Evolutionary conservation across 2,888 invertebrate genomes (phyloP).

Genomic region (Caenorhabditis sinica): DNA sequence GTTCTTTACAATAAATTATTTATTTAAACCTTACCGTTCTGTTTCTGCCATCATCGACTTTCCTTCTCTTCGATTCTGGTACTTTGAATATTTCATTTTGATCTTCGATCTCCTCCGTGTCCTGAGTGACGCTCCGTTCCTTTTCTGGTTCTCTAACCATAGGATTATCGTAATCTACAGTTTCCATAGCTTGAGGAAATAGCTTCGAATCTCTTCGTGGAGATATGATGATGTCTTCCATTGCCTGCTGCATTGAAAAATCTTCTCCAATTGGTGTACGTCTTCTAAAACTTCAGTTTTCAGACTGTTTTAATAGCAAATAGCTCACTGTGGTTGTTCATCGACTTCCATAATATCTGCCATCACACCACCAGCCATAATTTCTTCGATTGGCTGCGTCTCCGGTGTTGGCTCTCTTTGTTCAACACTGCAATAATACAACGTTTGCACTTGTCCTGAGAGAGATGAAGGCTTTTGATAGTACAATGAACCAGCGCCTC

Average conservation of each 20-base stretch:
- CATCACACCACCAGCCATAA: background rate
- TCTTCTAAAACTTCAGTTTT: background rate
- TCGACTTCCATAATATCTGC: slow-evolving; percentile 12
- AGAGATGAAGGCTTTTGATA: no score
- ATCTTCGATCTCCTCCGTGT: slow-evolving; percentile 4
- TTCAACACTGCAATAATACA: slow-evolving; percentile 6
- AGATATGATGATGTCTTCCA: slow-evolving; percentile 14
- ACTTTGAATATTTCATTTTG: slow-evolving; percentile 20
- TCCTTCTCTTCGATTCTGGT: slow-evolving; percentile 41
- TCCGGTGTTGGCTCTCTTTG: slow-evolving; percentile 1
- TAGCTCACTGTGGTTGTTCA: background rate
- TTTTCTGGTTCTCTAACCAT: background rate
- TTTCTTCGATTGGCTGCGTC: background rate
- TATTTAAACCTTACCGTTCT: slow-evolving; percentile 24
- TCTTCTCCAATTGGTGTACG: background rate
- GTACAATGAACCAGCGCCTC: slow-evolving; percentile 68
- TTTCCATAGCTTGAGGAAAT: background rate
- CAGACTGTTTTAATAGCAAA: background rate
- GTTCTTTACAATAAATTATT: slow-evolving; percentile 15
- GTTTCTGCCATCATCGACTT: slow-evolving; percentile 15
- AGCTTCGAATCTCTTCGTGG: background rate
- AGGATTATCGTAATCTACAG: background rate
- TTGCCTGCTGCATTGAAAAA: slow-evolving; percentile 9
- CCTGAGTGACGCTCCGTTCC: background rate
- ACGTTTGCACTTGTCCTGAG: background rate